phyloP scores from a whole-genome alignment of 2,888 invertebrate species.

The Lucinisca nassula region DNA sequence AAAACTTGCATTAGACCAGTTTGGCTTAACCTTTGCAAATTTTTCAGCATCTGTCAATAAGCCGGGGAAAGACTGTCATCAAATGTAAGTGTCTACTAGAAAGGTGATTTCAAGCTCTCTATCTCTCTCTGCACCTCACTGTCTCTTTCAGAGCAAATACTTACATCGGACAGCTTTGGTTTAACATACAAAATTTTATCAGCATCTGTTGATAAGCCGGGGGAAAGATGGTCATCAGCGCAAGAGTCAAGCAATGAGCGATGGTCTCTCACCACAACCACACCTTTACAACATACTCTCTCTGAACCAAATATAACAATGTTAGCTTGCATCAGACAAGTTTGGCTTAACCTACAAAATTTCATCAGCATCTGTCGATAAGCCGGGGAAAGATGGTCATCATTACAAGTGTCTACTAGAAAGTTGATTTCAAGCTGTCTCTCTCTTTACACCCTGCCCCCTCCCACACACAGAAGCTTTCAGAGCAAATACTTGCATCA shows the following conservation, averaged over 20 bases:
- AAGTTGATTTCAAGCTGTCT: too few relatives aligned
- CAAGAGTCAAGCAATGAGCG: too few relatives aligned
- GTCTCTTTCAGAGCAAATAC: background rate
- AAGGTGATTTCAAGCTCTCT: too few relatives aligned
- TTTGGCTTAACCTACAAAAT: background rate
- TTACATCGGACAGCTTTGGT: slow-evolving; percentile 66
- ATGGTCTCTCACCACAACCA: too few relatives aligned
- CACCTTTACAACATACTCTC: too few relatives aligned
- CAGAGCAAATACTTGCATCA: slow-evolving; percentile 50
- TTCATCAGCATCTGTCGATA: background rate
- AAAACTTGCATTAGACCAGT: slow-evolving; percentile 63
- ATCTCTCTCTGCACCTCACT: too few relatives aligned
- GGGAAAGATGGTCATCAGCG: slow-evolving; percentile 74
- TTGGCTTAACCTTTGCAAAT: slow-evolving; percentile 48
- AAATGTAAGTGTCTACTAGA: too few relatives aligned
- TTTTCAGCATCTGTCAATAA: slow-evolving; percentile 74
- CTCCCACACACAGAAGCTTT: too few relatives aligned
- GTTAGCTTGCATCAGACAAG: background rate
- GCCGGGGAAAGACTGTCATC: slow-evolving; percentile 78
- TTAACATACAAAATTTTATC: slow-evolving; percentile 55
- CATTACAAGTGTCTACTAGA: background rate
- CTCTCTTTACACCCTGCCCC: too few relatives aligned
- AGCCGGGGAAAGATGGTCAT: slow-evolving; percentile 3
- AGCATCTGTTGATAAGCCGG: slow-evolving; percentile 75
- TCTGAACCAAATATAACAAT: too few relatives aligned